Percentiles rank a stretch among this genome's conserved stretches.
These are phyloP conservation scores for Pseudotriccus pelzelni DNA, from an alignment of 2,797 vertebrate species.

Conservation along the genomic window DNA sequence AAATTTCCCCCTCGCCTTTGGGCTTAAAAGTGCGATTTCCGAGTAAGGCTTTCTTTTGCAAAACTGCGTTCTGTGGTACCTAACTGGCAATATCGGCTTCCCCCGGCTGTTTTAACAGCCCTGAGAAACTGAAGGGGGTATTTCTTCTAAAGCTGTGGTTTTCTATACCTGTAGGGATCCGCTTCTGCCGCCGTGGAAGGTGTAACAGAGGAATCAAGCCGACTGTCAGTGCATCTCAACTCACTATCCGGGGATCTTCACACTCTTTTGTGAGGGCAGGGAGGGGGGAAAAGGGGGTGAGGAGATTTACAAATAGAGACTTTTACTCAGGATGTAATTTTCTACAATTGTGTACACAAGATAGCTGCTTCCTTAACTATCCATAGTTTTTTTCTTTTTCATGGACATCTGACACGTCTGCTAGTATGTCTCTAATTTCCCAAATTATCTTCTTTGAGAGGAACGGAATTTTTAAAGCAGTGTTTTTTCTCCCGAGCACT, in stretches of 20 bases:
- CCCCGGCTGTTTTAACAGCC: not conserved
- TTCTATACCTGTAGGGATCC: not conserved
- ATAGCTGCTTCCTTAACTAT: not conserved
- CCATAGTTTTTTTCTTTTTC: not conserved
- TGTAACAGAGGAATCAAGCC: not conserved
- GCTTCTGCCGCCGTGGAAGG: not conserved
- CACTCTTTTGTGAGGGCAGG: not conserved
- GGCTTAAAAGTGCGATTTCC: not conserved
- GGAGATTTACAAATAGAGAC: not conserved
- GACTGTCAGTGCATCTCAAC: not conserved
- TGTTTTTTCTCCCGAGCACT: not conserved
- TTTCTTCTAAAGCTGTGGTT: not conserved
- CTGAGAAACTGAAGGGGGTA: not conserved
- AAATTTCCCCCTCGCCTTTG: not conserved
- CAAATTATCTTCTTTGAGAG: not conserved
- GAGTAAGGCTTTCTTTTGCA: not conserved
- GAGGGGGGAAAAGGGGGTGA: accelerated
- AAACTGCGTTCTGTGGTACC: not conserved
- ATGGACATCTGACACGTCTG: not conserved
- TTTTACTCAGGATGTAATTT: not conserved
- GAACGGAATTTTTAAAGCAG: not conserved
- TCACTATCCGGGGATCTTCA: not conserved
- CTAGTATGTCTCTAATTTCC: not conserved
- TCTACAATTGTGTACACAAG: not conserved
- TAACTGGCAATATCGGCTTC: not conserved